phyloP scores from a whole-genome alignment of 2,797 vertebrate species.

The Pipistrellus pipistrellus region DNA sequence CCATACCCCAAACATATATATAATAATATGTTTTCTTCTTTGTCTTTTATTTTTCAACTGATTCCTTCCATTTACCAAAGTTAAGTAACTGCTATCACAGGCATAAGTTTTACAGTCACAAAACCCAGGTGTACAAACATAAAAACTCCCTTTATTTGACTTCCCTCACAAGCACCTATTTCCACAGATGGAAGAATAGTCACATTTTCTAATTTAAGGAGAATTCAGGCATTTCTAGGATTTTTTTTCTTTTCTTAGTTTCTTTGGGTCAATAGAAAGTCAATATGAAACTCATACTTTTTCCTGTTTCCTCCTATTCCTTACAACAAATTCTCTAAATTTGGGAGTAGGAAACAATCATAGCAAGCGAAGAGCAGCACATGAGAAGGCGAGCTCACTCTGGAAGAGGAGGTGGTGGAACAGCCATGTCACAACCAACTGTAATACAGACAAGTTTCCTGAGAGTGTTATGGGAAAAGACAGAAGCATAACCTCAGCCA shows the following conservation, averaged over 20 bases:
- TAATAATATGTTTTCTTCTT: background rate
- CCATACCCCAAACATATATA: background rate
- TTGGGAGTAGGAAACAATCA: background rate
- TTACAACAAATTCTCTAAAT: background rate
- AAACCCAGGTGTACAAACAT: slow-evolving; percentile 14
- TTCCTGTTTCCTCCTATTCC: background rate
- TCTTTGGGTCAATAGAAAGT: background rate
- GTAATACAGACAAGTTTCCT: background rate
- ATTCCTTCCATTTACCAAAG: background rate
- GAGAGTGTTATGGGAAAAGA: background rate
- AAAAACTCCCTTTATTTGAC: slow-evolving; percentile 26
- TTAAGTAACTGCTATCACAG: slow-evolving; percentile 9
- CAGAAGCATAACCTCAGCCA: background rate
- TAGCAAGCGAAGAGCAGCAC: background rate
- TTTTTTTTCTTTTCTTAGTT: background rate
- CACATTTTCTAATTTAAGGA: slow-evolving; percentile 1
- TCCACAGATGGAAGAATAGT: background rate
- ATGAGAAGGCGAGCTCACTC: background rate
- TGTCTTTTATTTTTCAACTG: slow-evolving; percentile 3
- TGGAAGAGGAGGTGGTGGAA: background rate
- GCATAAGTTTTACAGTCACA: background rate
- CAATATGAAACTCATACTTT: background rate
- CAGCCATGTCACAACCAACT: background rate
- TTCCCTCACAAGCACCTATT: background rate
- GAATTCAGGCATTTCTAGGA: background rate